Conservation (phyloP, 2,888 invertebrate species). For the Luperina testacea region DNA sequence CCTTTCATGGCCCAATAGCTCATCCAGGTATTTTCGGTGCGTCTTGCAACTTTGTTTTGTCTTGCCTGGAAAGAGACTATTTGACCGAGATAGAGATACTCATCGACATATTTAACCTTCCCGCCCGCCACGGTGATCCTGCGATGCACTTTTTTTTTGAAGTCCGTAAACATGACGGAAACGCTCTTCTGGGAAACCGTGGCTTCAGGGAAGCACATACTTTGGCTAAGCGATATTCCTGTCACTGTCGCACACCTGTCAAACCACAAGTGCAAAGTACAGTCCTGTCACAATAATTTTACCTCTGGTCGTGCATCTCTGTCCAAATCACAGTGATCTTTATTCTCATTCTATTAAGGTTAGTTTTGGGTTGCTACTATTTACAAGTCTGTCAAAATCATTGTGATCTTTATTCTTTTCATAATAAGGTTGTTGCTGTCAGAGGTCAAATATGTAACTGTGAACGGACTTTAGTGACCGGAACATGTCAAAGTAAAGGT, state of each 20-base stretch:
- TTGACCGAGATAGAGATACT: no score
- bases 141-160: no score
- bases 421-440: neutral
- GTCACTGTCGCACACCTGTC: neutral
- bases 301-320: neutral
- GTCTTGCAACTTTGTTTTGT: no score
- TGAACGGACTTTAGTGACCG: neutral
- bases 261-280: neutral
- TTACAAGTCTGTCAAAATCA: neutral
- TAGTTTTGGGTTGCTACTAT: neutral
- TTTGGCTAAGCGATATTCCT: neutral
- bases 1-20: no score
- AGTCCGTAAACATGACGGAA: neutral
- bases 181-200: neutral
- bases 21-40: no score
- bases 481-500: neutral
- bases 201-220: neutral
- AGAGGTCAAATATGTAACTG: neutral
- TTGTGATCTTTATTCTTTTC: neutral
- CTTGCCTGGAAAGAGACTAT: no score
- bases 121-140: no score
- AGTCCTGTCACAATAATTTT: no score
- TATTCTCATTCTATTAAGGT: neutral
- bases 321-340: neutral
- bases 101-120: no score